Conservation (phyloP, 2,797 vertebrate species). For the Bradypodion ventrale region DNA sequence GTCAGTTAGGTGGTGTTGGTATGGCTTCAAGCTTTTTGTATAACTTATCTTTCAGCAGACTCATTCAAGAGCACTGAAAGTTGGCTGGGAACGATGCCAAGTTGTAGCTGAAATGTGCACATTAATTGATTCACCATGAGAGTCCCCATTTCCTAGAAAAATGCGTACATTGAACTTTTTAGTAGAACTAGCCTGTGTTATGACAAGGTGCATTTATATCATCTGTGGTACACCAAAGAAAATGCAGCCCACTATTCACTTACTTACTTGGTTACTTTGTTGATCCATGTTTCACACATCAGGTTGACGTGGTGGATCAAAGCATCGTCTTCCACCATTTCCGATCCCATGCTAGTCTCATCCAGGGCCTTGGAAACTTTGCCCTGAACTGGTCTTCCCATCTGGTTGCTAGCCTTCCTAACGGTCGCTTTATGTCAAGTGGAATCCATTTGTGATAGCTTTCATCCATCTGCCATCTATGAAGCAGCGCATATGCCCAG, state of each 20-base stretch:
- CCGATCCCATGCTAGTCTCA: too few relatives aligned
- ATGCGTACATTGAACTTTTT: background rate
- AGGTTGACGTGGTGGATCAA: too few relatives aligned
- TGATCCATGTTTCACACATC: too few relatives aligned
- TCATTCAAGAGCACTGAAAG: background rate
- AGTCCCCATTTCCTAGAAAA: background rate
- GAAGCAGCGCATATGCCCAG: too few relatives aligned
- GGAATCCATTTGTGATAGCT: too few relatives aligned
- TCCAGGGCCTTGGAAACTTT: too few relatives aligned
- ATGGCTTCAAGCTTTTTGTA: slow-evolving; percentile 24
- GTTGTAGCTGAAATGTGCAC: slow-evolving; percentile 13
- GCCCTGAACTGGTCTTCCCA: too few relatives aligned
- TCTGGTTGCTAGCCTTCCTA: too few relatives aligned
- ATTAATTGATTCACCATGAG: background rate
- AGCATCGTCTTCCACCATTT: too few relatives aligned
- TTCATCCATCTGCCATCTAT: too few relatives aligned
- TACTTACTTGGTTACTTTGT: too few relatives aligned
- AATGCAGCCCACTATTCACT: background rate
- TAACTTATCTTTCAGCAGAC: slow-evolving; percentile 26
- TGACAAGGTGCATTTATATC: background rate
- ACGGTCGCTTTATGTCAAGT: too few relatives aligned
- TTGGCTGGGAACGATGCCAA: background rate
- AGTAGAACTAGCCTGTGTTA: background rate
- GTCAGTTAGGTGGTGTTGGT: background rate
- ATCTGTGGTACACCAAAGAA: background rate